Base-by-base conservation (phyloP, 2,113 vertebrate species). In the Thunnus maccoyii region DNA sequence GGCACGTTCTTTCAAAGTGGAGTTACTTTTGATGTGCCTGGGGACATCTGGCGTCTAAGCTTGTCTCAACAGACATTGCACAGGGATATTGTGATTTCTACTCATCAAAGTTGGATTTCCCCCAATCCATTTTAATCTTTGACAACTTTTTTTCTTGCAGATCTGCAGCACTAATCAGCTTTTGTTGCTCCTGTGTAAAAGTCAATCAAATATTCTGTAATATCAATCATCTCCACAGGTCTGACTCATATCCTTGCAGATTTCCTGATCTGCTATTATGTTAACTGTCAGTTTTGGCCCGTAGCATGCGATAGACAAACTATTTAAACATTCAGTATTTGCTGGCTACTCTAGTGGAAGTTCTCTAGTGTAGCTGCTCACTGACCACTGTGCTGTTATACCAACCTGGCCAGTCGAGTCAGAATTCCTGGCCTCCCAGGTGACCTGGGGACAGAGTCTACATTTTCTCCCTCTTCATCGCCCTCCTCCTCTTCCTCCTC, bases 51-150 rank as follows among this genome's bases (percentile, higher is more conserved):
- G 60, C 14, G 16, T 78, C 65, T 58, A 56, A 17, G 66, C 76
- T 55, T 80, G 46, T 67, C 80, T 85, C 64, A 68, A 55, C 75
- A 46, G 16, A 80, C 25, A 41, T 76, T 80, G 80, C 57, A 25
- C 22, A 47, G 58, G 16, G 57, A 67, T 72, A 83, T 60, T 83
- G 22, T 68, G 9, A 86, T 70, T 69, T 88, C 52, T 80, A 27
- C 27, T 50, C 32, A 52, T 65, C 76, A 67, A 6, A 70, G 52
- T 79, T 88, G 89, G 91, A 91, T 84, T 92, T 91, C 85, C 88
- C 27, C 89, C 80, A 9, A 82, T 78, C 72, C 67, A 11, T 55
- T 84, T 67, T 52, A 67, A 75, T 86, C 68, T 13, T 60, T 87
- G 80, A 80, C 78, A 80, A 78, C 71, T 41, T 57, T 55, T 72